phyloP scores from a whole-genome alignment of 2,888 invertebrate genomes.

The Campoplex capitator region DNA sequence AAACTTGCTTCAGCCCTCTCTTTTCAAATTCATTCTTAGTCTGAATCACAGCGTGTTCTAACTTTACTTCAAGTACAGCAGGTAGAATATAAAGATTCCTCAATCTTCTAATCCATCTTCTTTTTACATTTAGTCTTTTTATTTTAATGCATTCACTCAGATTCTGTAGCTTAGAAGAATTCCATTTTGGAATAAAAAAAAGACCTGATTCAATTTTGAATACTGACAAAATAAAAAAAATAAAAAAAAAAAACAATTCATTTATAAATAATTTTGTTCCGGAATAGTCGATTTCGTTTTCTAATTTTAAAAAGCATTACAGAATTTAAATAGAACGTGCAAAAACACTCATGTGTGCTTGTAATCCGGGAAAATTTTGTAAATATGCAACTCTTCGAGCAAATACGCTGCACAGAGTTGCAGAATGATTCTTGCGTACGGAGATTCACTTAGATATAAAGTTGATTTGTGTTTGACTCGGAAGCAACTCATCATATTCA shows the following conservation, averaged over 20 bases:
- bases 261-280: not conserved
- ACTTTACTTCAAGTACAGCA: not conserved
- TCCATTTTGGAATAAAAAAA: not conserved
- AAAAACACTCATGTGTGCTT: not conserved
- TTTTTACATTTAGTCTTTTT: slow-evolving; percentile 43
- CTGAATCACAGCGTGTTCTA: slow-evolving; percentile 39
- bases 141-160: not conserved
- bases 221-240: too few relatives aligned
- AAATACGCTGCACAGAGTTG: not conserved
- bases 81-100: not conserved
- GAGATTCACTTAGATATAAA: slow-evolving; percentile 69
- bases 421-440: too few relatives aligned
- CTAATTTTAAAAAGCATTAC: not conserved
- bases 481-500: slow-evolving; percentile 71
- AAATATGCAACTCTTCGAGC: not conserved
- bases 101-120: slow-evolving; percentile 22
- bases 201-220: not conserved
- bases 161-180: not conserved
- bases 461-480: slow-evolving; percentile 76
- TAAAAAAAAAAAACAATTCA: not conserved
- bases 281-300: not conserved
- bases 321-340: not conserved
- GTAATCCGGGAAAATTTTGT: not conserved
- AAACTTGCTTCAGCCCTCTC: slow-evolving; percentile 38
- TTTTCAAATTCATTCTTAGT: slow-evolving; percentile 38